These are phyloP conservation scores for Paragorgia papillata DNA, from an alignment of 92 coral and sea anemone genomes.

Conservation along the genomic window DNA sequence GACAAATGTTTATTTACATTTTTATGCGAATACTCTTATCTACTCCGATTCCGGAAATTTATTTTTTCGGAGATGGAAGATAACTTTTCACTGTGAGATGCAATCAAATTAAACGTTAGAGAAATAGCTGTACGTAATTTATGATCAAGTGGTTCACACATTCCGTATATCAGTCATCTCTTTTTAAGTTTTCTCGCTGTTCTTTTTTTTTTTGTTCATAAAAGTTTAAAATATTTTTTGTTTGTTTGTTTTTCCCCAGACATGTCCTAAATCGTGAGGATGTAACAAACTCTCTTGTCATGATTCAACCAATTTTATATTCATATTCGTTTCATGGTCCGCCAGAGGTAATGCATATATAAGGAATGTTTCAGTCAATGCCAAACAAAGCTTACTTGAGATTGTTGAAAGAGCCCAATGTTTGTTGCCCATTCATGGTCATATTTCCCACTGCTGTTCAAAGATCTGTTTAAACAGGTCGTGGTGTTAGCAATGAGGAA, in stretches of 20 bases:
- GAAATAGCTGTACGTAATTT: too few relatives aligned
- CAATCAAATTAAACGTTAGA: too few relatives aligned
- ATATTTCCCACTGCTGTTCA: background rate
- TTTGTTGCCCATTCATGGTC: background rate
- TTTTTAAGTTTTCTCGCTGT: too few relatives aligned
- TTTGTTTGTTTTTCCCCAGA: slow-evolving; percentile 36
- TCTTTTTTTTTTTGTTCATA: background rate
- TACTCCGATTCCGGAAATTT: too few relatives aligned
- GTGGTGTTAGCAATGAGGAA: too few relatives aligned
- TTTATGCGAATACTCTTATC: too few relatives aligned
- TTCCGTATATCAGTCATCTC: too few relatives aligned
- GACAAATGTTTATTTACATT: too few relatives aligned
- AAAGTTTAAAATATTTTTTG: background rate
- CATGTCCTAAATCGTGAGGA: slow-evolving; percentile 95
- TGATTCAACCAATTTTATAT: slow-evolving; percentile 96
- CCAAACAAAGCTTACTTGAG: background rate
- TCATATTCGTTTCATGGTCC: slow-evolving; percentile 99
- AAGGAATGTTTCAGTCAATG: background rate
- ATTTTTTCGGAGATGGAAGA: too few relatives aligned
- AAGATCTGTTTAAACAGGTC: too few relatives aligned
- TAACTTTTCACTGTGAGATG: too few relatives aligned
- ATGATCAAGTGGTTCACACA: too few relatives aligned
- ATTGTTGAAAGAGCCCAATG: background rate
- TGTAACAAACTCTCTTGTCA: slow-evolving; percentile 88
- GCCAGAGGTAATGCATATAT: slow-evolving; percentile 72